These are phyloP conservation scores for Puma concolor DNA, from an alignment of 2,113 vertebrate genomes.

Conservation along the genomic window DNA sequence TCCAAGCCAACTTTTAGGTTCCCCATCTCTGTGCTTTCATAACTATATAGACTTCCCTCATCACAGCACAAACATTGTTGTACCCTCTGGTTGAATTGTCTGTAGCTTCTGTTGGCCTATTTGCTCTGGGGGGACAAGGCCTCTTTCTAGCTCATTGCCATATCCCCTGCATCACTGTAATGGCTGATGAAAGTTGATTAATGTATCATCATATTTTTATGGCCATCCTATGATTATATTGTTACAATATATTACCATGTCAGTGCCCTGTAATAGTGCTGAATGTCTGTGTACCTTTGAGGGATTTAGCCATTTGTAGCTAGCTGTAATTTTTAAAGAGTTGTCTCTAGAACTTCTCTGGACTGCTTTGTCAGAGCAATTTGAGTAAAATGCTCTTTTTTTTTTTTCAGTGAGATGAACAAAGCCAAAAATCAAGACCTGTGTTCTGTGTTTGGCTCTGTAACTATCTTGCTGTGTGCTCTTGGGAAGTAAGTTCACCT, in stretches of 20 bases:
- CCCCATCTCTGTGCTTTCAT: not conserved
- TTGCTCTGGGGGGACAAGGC: not conserved
- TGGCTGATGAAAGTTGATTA: slow-evolving; percentile 42
- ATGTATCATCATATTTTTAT: slow-evolving; percentile 63
- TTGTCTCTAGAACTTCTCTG: slow-evolving; percentile 44
- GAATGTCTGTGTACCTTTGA: slow-evolving; percentile 55
- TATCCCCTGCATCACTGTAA: not conserved
- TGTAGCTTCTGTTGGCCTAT: slow-evolving; percentile 18
- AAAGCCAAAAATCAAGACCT: slow-evolving; percentile 32
- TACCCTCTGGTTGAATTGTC: slow-evolving; percentile 30
- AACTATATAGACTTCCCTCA: not conserved
- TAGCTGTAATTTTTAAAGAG: slow-evolving; percentile 28
- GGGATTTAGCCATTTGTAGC: not conserved
- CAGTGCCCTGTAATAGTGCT: slow-evolving; percentile 19
- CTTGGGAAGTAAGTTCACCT: slow-evolving; percentile 20
- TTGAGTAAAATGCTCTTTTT: slow-evolving; percentile 8
- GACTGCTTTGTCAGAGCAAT: not conserved
- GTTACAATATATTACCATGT: slow-evolving; percentile 30
- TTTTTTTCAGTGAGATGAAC: slow-evolving; percentile 27
- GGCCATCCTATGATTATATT: slow-evolving; percentile 51
- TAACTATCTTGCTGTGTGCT: slow-evolving; percentile 25
- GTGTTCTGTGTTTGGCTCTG: not conserved
- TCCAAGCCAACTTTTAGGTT: slow-evolving; percentile 42
- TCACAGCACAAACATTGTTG: not conserved
- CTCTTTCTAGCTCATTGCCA: slow-evolving; percentile 27